These are phyloP conservation scores for Eupristina koningsbergeri DNA, from an alignment of 1,140 invertebrate species.

Conservation along the genomic window DNA sequence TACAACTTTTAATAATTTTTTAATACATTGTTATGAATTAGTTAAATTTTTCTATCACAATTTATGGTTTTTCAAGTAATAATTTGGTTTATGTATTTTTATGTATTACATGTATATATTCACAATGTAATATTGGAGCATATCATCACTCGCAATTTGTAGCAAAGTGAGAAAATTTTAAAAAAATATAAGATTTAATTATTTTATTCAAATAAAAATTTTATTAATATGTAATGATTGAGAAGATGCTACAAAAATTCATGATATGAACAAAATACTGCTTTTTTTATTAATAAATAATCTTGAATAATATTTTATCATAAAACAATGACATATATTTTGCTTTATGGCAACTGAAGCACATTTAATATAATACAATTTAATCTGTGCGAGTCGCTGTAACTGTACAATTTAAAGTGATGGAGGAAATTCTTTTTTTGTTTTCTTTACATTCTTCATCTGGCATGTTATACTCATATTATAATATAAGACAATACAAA, in stretches of 20 bases:
- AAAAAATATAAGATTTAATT: constrained; percentile 34
- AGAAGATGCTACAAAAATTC: constrained; percentile 37
- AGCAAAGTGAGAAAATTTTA: constrained; percentile 38
- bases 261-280: constrained; percentile 45
- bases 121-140: constrained; percentile 48
- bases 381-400: constrained; percentile 43
- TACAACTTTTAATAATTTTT: constrained; percentile 34
- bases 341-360: constrained; percentile 53
- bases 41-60: constrained; percentile 48
- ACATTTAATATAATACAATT: constrained; percentile 60
- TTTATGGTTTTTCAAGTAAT: constrained; percentile 43
- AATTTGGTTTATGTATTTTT: constrained; percentile 31
- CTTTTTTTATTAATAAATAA: constrained; percentile 49
- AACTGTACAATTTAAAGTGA: constrained; percentile 47
- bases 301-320: constrained; percentile 42
- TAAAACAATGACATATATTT: constrained; percentile 36
- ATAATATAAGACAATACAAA: constrained; percentile 57
- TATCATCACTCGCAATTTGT: constrained; percentile 42
- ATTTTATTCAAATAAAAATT: constrained; percentile 31
- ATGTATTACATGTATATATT: constrained; percentile 43
- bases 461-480: constrained; percentile 38
- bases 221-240: constrained; percentile 24
- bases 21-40: constrained; percentile 31
- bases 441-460: constrained; percentile 17
- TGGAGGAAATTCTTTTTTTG: constrained; percentile 28